Conservation (phyloP, 2,113 vertebrate species). For the Papio anubis region DNA sequence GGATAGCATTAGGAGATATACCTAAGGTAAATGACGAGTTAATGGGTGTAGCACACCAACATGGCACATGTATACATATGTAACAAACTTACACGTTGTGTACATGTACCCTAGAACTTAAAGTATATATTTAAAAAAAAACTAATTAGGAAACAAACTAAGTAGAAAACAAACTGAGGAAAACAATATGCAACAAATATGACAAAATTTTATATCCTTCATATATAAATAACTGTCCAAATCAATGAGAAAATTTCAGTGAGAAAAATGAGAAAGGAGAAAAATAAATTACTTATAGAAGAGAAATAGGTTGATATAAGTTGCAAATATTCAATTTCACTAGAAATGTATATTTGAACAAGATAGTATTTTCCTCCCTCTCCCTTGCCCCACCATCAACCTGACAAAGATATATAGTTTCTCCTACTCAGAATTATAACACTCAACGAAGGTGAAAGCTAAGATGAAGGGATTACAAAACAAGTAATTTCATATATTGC, state of each 20-base stretch:
- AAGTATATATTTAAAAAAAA: not conserved
- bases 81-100: no score
- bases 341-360: not conserved
- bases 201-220: not conserved
- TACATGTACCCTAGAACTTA: no score
- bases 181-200: not conserved
- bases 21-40: no score
- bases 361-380: not conserved
- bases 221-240: not conserved
- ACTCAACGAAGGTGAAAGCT: not conserved
- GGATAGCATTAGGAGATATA: no score
- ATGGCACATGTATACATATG: no score
- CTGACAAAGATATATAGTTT: not conserved
- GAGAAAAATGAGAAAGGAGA: not conserved
- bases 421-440: not conserved
- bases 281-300: not conserved
- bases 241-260: slow-evolving; percentile 21
- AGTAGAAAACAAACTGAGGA: not conserved
- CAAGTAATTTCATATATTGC: not conserved
- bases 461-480: not conserved
- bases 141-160: not conserved
- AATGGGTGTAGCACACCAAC: no score
- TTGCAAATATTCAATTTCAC: not conserved
- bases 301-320: not conserved
- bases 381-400: not conserved